Base-by-base conservation (phyloP, 2,888 invertebrate species). In the Drosophila demipolita region DNA sequence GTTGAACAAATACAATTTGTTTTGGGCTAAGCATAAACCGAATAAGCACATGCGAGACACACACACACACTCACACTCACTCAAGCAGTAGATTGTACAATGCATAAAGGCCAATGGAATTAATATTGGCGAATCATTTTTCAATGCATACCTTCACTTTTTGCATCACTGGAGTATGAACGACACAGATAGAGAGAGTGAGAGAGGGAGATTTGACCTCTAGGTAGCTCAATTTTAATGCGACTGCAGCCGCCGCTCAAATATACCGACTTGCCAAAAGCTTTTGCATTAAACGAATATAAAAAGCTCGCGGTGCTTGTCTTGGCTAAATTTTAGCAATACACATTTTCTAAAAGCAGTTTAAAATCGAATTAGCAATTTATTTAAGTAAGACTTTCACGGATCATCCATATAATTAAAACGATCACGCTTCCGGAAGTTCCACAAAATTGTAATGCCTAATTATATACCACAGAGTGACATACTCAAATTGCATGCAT, bases 131-230 rank as follows among this genome's bases (percentile, higher is more conserved):
- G 69, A 62, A 69, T 73, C 66, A 54, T 73, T 59, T 50, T 50
- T 70, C 67, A 83, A 53, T 86, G 80, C 80, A 88, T 86, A 80
- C 83, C 89, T 83, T 84, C 83, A 84, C 83, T 84, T 84, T 88
- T 87, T 40, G 74, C 73, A 38, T 52, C 29, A 60, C 57, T 54
- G n/a, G 54, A 29, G 49, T 26, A 32, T 42, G 42, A 8, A 23
- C 45, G 15, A 15, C 15, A 38, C 8, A 17, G 36, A 53, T 9
- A 49, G 29, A 58, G 6, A 54, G 17, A 23, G 26, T 49, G 17
- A 52, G 33, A 20, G n/a, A 48, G 17, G 54, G 20, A 52, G 20
- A 36, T 26, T 9, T 78, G 73, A 78, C 78, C 82, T 78, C 66
- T 49, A 62, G 42, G 17, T 72, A 54, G 36, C 78, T 57, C 36